Evolutionary conservation across 2,797 vertebrate species (phyloP).

Genomic region (Diceros bicornis): DNA sequence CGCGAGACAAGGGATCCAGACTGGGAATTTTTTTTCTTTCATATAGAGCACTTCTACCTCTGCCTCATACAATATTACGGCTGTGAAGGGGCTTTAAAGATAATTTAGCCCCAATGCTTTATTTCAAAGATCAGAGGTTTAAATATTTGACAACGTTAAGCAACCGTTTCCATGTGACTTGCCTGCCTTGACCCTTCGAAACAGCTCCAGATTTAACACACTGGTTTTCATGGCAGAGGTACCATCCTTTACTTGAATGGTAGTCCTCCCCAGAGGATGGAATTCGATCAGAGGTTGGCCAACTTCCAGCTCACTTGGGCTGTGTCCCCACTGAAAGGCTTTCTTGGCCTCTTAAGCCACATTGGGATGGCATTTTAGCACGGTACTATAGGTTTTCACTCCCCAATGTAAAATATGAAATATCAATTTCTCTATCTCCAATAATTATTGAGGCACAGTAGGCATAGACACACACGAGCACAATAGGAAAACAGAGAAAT

Average conservation of each 20-base stretch:
- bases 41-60: neutral
- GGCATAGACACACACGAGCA: neutral
- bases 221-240: neutral
- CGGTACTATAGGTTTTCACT: neutral
- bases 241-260: neutral
- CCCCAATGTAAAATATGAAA: neutral
- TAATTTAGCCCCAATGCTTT: neutral
- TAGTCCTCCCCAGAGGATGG: neutral
- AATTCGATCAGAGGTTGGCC: neutral
- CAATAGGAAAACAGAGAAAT: neutral
- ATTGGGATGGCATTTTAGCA: neutral
- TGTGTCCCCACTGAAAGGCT: neutral
- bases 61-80: neutral
- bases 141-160: neutral
- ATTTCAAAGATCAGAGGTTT: neutral
- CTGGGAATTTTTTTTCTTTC: neutral
- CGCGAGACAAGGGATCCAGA: neutral
- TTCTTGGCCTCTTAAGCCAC: neutral
- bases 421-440: neutral
- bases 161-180: neutral
- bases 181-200: neutral
- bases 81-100: neutral
- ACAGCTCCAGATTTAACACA: neutral
- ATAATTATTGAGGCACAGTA: neutral
- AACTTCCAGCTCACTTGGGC: neutral